A percentile compares a stretch with the other conserved stretches of the same genome.
phyloP scores from a whole-genome alignment of 1,140 invertebrate genomes.

The Cataglyphis hispanica region DNA sequence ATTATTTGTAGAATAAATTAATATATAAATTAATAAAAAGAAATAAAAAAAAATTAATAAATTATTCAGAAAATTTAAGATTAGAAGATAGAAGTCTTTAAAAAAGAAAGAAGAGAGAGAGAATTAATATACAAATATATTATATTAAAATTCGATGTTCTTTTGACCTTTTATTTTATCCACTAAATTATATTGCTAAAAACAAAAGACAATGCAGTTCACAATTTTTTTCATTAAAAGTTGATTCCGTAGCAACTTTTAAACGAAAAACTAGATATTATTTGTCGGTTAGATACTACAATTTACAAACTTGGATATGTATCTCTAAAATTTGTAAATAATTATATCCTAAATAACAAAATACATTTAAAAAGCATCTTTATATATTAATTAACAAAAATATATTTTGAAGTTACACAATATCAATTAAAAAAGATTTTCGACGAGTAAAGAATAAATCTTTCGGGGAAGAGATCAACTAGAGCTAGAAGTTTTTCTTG shows the following conservation, averaged over 20 bases:
- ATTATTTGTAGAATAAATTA: neutral
- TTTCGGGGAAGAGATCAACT: constrained; percentile 16
- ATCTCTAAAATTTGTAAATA: neutral
- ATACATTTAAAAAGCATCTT: neutral
- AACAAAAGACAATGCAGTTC: neutral
- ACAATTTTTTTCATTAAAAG: constrained; percentile 1
- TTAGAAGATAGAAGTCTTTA: no score
- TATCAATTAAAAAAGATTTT: constrained; percentile 21
- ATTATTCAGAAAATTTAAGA: neutral
- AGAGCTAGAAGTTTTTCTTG: constrained; percentile 33
- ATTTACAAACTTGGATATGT: neutral
- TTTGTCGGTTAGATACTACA: neutral
- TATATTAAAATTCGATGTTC: neutral
- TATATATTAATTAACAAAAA: neutral
- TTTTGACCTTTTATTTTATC: no score
- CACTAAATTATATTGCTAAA: neutral
- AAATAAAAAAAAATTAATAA: neutral
- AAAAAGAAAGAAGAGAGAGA: no score
- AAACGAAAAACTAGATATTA: neutral
- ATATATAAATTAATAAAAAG: constrained; percentile 11
- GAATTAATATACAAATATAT: neutral
- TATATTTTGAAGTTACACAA: neutral
- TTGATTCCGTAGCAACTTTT: neutral
- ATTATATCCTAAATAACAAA: neutral
- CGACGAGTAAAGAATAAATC: constrained; percentile 18